Evolutionary conservation across 2,113 vertebrate genomes (phyloP).

Genomic region (Siniperca chuatsi): DNA sequence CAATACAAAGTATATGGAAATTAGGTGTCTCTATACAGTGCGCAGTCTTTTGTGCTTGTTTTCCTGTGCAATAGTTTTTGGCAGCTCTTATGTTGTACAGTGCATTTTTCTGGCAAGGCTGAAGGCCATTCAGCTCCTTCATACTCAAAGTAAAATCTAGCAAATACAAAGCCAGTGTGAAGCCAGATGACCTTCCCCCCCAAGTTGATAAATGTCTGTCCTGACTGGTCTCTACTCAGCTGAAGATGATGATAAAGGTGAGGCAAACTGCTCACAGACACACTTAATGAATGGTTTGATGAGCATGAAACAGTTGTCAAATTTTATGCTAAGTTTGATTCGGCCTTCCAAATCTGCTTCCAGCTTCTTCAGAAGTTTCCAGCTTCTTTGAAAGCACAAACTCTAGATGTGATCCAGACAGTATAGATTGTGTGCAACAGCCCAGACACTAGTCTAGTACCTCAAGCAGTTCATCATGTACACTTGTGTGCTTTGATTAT

Average conservation of each 20-base stretch:
- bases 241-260: constrained; percentile 3
- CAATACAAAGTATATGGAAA: constrained; percentile 54
- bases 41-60: constrained; percentile 38
- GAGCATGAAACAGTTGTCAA: neutral
- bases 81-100: constrained; percentile 15
- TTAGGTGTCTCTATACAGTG: constrained; percentile 20
- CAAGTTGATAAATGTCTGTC: constrained; percentile 14
- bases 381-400: constrained; percentile 10
- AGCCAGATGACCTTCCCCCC: neutral
- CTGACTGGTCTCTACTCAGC: neutral
- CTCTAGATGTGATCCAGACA: neutral
- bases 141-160: constrained; percentile 76
- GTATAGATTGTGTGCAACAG: neutral
- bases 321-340: neutral
- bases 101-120: constrained; percentile 21
- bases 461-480: neutral
- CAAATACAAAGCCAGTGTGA: constrained; percentile 31
- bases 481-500: neutral
- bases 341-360: neutral
- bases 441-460: neutral
- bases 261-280: neutral
- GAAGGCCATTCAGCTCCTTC: constrained; percentile 34
- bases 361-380: neutral
- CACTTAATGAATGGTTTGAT: neutral
- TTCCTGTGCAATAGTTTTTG: constrained; percentile 27